phyloP scores from a whole-genome alignment of 2,888 invertebrate species.

The Monoplex corrugatus region DNA sequence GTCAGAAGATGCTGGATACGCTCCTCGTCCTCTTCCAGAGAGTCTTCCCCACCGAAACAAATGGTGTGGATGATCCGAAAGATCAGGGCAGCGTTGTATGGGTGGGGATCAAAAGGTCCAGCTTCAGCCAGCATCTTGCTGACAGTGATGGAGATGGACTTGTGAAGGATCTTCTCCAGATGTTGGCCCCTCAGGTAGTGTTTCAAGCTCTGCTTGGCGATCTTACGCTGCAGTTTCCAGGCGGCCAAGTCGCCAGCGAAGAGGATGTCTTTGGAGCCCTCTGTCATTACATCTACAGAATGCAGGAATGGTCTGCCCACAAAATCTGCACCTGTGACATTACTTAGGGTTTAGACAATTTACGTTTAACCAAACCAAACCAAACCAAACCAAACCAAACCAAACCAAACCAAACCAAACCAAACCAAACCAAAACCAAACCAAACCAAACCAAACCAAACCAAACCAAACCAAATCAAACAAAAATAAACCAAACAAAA shows the following conservation, averaged over 20 bases:
- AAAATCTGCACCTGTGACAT: conserved; percentile 8
- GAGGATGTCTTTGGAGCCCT: not conserved
- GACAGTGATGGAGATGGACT: not conserved
- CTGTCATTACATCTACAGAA: not conserved
- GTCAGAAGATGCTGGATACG: not conserved
- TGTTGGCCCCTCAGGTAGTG: not conserved
- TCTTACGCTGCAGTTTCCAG: conserved; percentile 15
- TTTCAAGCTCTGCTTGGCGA: not conserved
- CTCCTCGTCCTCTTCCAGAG: not conserved
- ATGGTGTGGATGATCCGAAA: not conserved
- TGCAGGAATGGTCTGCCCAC: not conserved
- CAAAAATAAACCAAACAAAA: too few species aligned
- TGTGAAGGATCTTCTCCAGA: not conserved
- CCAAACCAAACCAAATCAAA: too few species aligned
- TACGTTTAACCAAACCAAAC: too few species aligned
- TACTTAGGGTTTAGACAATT: too few species aligned
- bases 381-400: too few species aligned
- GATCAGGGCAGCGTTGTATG: not conserved
- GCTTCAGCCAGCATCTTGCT: not conserved
- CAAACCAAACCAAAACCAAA: too few species aligned
- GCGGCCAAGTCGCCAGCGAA: not conserved
- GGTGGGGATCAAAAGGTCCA: not conserved
- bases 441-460: too few species aligned
- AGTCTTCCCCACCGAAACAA: too few species aligned
- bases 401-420: too few species aligned